A percentile compares a stretch with the other conserved stretches of the same genome.
These are phyloP conservation scores for Drosophila bocqueti DNA, from an alignment of 1,140 invertebrate genomes.

Conservation along the genomic window DNA sequence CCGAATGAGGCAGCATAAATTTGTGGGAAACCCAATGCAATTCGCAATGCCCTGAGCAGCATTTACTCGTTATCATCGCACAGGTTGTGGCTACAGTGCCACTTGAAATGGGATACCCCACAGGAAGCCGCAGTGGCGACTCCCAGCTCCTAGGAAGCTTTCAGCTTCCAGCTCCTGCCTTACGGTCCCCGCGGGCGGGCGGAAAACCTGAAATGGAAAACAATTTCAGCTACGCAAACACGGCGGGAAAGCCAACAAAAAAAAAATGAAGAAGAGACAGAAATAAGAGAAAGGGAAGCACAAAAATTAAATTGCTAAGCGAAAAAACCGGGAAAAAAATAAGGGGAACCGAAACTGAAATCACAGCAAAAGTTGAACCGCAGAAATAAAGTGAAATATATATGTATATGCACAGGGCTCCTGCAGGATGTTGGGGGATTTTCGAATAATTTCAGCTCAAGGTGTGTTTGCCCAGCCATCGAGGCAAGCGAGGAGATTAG, in stretches of 20 bases:
- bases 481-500: slow-evolving; percentile 51
- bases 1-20: slow-evolving; percentile 35
- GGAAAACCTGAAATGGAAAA: slow-evolving; percentile 75
- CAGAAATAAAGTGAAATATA: slow-evolving; percentile 43
- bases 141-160: slow-evolving; percentile 11
- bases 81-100: slow-evolving; percentile 54
- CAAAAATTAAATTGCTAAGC: slow-evolving; percentile 74
- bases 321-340: slow-evolving; percentile 24
- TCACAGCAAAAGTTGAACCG: slow-evolving; percentile 45
- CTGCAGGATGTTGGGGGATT: slow-evolving; percentile 16
- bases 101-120: slow-evolving; percentile 66
- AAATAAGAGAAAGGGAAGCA: slow-evolving; percentile 52
- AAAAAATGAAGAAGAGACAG: neutral
- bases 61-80: slow-evolving; percentile 63
- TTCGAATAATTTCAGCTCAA: slow-evolving; percentile 51
- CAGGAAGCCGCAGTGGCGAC: slow-evolving; percentile 42
- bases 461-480: slow-evolving; percentile 50
- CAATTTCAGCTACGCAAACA: slow-evolving; percentile 79
- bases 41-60: slow-evolving; percentile 61
- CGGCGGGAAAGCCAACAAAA: slow-evolving; percentile 39
- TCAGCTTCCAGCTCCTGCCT: slow-evolving; percentile 8
- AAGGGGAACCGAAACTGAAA: slow-evolving; percentile 37
- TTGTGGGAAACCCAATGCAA: slow-evolving; percentile 63
- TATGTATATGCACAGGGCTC: slow-evolving; percentile 18
- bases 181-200: slow-evolving; percentile 36